Base-by-base conservation (phyloP, 2,888 invertebrate genomes). In the Pristionchus fissidentatus region DNA sequence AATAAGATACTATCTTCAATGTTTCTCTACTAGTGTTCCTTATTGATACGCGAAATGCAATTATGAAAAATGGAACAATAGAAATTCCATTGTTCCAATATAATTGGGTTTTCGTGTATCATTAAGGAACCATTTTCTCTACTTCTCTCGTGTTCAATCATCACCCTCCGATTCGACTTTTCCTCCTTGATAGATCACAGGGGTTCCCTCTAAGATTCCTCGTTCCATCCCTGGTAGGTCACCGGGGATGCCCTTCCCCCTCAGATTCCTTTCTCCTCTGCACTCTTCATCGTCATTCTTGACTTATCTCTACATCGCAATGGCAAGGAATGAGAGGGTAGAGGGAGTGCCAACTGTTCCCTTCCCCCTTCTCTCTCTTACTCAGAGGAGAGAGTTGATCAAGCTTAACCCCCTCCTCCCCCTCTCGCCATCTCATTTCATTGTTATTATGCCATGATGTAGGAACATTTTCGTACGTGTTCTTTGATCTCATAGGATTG, bases 201-300 rank as follows among this genome's bases (percentile, higher is more conserved):
- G n/a, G n/a, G n/a, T 62, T 29, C 62, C 19, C 35, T 29, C 29
- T 32, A 19, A n/a, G n/a, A 10, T 62, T 19, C 35, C 60, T 13
- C 15, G 29, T 35, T 62, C 19, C 29, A n/a, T n/a, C n/a, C n/a
- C n/a, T n/a, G n/a, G n/a, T n/a, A n/a, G n/a, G n/a, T n/a, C n/a
- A n/a, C n/a, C n/a, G n/a, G n/a, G n/a, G n/a, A n/a, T n/a, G n/a
- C n/a, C n/a, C 8, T 62, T 29, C 62, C 19, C 35, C 19, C 29
- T 32, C 26, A n/a, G n/a, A 10, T 62, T 19, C 35, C 60, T 13
- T 29, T 60, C 62, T 62, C 19, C 29, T 62, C 32, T 62, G 62
- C 62, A 62, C 62, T 62, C 29, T 62, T 26, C 62, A 62, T 62
- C 35, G 32, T 62, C 62, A 62, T 62, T 62, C 62, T 62, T 62